Evolutionary conservation across 1,140 invertebrate species (phyloP), one percentile per base, ranked within the genome.

Genomic region (Drosophila simulans): DNA sequence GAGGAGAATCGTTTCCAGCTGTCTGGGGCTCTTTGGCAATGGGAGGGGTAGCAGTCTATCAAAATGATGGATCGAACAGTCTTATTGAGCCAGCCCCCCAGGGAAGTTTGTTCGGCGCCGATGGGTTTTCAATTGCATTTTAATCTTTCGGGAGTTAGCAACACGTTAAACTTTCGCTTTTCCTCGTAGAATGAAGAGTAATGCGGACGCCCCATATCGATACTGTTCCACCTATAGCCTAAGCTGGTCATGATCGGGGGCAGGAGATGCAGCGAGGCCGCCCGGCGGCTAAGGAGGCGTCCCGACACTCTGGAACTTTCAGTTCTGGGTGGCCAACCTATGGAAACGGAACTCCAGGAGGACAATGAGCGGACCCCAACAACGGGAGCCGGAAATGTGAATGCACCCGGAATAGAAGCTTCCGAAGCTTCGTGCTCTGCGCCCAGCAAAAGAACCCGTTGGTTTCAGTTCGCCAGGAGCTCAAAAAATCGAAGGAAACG

Each of bases 291-390:
- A 42, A 85, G 85, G 39, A 90, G 80, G 51, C 82, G 90, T 48
- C 90, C 90, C 13, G 90, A 91, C 51, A 91, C 80, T 4, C 55
- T 91, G 66, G 90, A 91, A 55, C 52, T 91, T 71, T 69, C 79
- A 7, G 90, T 90, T 48, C 64, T 91, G 34, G 80, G 65, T 2
- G 51, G 45, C 12, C 46, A 48, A 3, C 31, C 40, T 13, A 40
- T 7, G 48, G 70, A 63, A 10, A 35, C 39, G 20, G 46, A 58
- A 15, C 5, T 13, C 7, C 57, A 56, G 11, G 46, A 62, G 46
- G 8, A 55, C 0, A 49, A 43, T 37, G 20, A 56, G 31, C 17
- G 25, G 39, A 49, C 17, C 15, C 31, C 54, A 48, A 17, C 48
- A 13, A 34, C 17, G 4, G 43, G 11, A 45, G 11, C 12, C 3